Percentiles rank a stretch among this genome's conserved stretches.
Conservation (phyloP, 2,888 invertebrate species). For the Didymodactylos carnosus region DNA sequence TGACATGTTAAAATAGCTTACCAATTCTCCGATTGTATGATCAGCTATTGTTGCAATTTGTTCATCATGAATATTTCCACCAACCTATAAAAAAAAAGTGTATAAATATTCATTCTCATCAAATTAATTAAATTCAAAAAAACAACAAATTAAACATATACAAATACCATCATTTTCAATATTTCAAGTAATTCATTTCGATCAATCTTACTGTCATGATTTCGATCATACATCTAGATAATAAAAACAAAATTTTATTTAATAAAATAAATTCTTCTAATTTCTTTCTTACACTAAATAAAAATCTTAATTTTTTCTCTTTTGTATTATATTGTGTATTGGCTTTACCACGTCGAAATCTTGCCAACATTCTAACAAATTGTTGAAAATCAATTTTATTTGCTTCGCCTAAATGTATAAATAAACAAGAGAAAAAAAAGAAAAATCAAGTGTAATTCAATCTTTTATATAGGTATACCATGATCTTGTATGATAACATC, state of each 20-base stretch:
- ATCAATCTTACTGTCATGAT: slow-evolving; percentile 11
- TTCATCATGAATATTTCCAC: slow-evolving; percentile 10
- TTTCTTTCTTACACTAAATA: not conserved
- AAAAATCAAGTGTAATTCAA: too few species aligned
- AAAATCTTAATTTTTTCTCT: slow-evolving; percentile 11
- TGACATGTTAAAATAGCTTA: not conserved
- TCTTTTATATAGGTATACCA: too few species aligned
- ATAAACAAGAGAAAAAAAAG: not conserved
- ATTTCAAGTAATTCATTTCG: slow-evolving; percentile 5
- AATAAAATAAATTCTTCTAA: not conserved
- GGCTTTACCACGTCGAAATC: slow-evolving; percentile 4
- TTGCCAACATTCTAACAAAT: slow-evolving; percentile 4
- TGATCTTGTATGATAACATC: slow-evolving; percentile 10
- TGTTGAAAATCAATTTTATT: slow-evolving; percentile 5
- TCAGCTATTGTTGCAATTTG: slow-evolving; percentile 10
- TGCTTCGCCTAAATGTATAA: not conserved
- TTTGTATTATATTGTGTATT: not conserved
- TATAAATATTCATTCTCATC: too few species aligned
- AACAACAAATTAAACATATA: not conserved
- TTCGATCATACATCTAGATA: slow-evolving; percentile 11
- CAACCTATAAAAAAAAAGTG: not conserved
- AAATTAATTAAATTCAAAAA: not conserved
- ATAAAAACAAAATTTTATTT: not conserved
- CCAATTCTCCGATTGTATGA: slow-evolving; percentile 2
- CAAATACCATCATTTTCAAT: slow-evolving; percentile 3